Evolutionary conservation across 2,113 vertebrate genomes (phyloP).

Genomic region (Circaetus cinerascens): DNA sequence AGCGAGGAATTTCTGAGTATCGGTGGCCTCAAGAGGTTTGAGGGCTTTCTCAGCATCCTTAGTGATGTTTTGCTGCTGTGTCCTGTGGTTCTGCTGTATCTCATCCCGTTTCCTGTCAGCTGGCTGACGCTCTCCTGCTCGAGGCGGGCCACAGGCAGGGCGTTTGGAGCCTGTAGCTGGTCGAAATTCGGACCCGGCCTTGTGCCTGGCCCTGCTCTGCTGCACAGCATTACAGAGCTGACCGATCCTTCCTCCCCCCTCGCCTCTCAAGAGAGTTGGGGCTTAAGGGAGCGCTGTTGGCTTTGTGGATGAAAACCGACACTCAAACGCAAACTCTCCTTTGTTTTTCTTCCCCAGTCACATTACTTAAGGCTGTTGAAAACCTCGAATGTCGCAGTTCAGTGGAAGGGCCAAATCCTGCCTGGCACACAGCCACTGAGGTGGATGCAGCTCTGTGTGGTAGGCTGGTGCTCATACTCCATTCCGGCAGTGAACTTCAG

Average conservation of each 20-base stretch:
- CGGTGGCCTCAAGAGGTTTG: background rate
- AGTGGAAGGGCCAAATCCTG: background rate
- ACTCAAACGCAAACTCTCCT: background rate
- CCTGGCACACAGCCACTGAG: background rate
- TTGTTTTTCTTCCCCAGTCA: background rate
- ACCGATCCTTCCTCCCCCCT: background rate
- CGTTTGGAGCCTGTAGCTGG: background rate
- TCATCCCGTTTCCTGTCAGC: background rate
- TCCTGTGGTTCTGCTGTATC: background rate
- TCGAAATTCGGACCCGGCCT: background rate
- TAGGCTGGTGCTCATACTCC: background rate
- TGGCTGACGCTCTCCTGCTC: background rate
- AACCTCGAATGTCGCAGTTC: background rate
- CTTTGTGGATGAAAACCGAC: background rate
- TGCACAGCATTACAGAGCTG: background rate
- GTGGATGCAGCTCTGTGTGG: background rate
- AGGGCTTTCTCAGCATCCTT: slow-evolving; percentile 23
- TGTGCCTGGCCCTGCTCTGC: background rate
- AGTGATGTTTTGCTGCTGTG: background rate
- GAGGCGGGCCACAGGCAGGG: background rate
- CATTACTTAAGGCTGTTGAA: background rate
- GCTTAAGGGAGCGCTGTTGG: background rate
- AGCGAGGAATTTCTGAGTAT: background rate
- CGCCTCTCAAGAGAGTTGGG: background rate
- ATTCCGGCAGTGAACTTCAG: background rate